A percentile compares a stretch with the other conserved stretches of the same genome.
Conservation (phyloP, 2,797 vertebrate species). For the Scomberomorus guttatus region DNA sequence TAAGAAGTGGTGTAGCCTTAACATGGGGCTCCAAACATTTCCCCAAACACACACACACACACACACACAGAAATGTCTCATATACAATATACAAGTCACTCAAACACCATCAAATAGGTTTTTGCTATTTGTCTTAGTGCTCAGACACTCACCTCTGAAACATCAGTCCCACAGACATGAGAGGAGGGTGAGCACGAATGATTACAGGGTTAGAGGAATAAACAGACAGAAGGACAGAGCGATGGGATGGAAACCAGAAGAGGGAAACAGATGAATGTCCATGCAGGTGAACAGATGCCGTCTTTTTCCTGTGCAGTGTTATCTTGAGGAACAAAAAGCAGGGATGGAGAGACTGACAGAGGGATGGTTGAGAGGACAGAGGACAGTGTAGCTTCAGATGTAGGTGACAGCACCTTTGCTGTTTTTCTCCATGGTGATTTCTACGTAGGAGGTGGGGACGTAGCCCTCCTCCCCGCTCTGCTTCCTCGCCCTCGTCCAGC, state of each 20-base stretch:
- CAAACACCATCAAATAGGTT: conserved; percentile 5
- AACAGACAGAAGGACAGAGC: conserved; percentile 15
- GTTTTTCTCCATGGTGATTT: conserved; percentile 98
- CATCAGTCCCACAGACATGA: conserved; percentile 42
- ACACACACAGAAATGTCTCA: conserved; percentile 19
- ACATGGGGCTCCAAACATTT: conserved; percentile 52
- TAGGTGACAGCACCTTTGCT: conserved; percentile 99
- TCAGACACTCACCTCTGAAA: conserved; percentile 79
- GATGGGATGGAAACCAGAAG: conserved; percentile 33
- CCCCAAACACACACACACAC: not conserved
- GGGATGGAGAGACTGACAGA: conserved; percentile 45
- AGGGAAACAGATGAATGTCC: conserved; percentile 50
- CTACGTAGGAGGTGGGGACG: conserved; percentile 98
- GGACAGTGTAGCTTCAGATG: conserved; percentile 89
- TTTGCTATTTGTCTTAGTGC: conserved; percentile 60
- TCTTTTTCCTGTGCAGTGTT: conserved; percentile 42
- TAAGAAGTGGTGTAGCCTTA: conserved; percentile 34
- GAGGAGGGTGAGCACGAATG: conserved; percentile 33
- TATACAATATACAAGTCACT: conserved; percentile 5
- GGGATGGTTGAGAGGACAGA: conserved; percentile 39
- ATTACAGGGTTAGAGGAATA: conserved; percentile 27
- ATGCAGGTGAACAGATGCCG: conserved; percentile 56
- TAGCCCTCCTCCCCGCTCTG: conserved; percentile 98
- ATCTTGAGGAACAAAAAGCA: conserved; percentile 29
- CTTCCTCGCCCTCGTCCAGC: conserved; percentile 97